These are phyloP conservation scores for Pangasius sanitwongsei DNA, from an alignment of 2,797 vertebrate species.

Conservation along the genomic window DNA sequence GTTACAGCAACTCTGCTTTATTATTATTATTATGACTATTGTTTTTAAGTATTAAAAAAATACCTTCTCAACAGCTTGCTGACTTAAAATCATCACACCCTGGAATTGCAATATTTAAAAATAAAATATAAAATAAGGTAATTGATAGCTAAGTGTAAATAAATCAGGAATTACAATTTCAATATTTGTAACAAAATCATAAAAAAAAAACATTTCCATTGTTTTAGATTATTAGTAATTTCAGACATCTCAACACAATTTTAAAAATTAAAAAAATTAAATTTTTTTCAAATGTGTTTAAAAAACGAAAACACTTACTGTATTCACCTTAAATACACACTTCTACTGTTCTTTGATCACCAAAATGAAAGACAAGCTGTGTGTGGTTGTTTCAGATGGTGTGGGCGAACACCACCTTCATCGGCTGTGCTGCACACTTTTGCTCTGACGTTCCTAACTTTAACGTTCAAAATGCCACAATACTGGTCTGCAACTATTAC, in stretches of 20 bases:
- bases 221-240: not conserved
- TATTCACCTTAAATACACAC: not conserved
- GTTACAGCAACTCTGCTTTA: too few species aligned
- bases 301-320: not conserved
- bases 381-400: constrained; percentile 71
- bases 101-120: not conserved
- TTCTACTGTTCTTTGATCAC: not conserved
- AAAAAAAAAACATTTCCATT: not conserved
- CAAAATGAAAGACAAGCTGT: not conserved
- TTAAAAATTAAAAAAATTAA: not conserved
- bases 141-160: not conserved
- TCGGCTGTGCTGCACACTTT: constrained; percentile 73
- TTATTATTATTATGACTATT: too few species aligned
- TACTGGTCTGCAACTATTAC: constrained; percentile 76
- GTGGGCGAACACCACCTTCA: constrained; percentile 68
- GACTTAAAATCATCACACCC: not conserved
- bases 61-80: not conserved
- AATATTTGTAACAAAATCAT: not conserved
- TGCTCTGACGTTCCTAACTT: constrained; percentile 67
- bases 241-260: not conserved
- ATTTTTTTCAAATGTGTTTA: not conserved
- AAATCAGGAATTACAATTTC: not conserved
- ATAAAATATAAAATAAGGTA: not conserved
- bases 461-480: constrained; percentile 48
- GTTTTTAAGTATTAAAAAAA: not conserved